Conservation (phyloP, 2,797 vertebrate genomes). For the Orientallactaga sibirica region DNA sequence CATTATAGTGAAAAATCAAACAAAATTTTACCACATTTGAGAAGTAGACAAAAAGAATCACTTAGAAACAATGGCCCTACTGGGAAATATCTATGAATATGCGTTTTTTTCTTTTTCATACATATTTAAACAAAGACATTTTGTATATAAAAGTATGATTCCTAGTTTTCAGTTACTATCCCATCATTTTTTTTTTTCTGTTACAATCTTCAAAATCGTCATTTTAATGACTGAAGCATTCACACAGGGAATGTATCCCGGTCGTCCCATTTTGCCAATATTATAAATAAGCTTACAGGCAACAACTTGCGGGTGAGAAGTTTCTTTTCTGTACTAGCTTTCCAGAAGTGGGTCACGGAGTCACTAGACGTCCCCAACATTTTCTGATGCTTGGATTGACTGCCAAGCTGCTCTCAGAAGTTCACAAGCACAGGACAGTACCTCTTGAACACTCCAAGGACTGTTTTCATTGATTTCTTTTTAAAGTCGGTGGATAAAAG, state of each 20-base stretch:
- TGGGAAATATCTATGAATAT: background rate
- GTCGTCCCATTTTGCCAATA: background rate
- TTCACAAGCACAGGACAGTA: background rate
- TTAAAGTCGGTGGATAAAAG: background rate
- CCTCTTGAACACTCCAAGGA: background rate
- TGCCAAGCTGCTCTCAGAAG: background rate
- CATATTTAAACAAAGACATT: constrained; percentile 13
- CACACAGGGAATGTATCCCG: background rate
- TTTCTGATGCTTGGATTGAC: background rate
- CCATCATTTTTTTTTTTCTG: constrained; percentile 15
- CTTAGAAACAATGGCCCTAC: background rate
- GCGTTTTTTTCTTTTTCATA: background rate
- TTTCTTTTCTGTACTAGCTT: background rate
- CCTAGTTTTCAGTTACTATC: constrained; percentile 2
- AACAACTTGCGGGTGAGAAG: background rate
- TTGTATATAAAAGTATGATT: constrained; percentile 14
- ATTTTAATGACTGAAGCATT: constrained; percentile 23
- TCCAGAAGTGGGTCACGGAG: background rate
- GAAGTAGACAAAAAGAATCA: background rate
- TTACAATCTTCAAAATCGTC: constrained; percentile 5
- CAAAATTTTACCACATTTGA: constrained; percentile 10
- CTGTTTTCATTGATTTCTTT: background rate
- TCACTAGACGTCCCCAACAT: background rate
- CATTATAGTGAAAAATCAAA: constrained; percentile 7
- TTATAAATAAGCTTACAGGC: constrained; percentile 2